These are phyloP conservation scores for Torymus auratus DNA, from an alignment of 2,888 invertebrate genomes.

Conservation along the genomic window DNA sequence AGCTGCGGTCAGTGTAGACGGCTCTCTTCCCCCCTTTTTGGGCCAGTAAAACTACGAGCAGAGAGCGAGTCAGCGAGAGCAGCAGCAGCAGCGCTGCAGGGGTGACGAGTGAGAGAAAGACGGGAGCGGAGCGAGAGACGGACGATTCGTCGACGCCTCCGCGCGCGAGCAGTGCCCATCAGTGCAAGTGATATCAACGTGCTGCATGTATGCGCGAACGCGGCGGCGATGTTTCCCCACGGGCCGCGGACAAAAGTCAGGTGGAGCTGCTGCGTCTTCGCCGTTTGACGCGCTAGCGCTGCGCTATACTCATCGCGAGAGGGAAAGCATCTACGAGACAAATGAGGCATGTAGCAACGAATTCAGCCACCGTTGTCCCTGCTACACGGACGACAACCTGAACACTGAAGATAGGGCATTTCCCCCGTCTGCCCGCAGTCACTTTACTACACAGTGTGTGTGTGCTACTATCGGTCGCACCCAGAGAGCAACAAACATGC, in stretches of 20 bases:
- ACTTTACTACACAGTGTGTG: no score
- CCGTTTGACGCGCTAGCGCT: slow-evolving; percentile 7
- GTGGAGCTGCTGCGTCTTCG: slow-evolving; percentile 30
- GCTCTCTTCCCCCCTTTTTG: neutral
- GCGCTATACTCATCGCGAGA: neutral
- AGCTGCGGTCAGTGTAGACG: no score
- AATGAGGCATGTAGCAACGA: slow-evolving; percentile 26
- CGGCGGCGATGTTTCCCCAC: slow-evolving; percentile 27
- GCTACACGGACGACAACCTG: neutral
- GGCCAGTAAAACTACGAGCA: slow-evolving; percentile 1
- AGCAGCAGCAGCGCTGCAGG: neutral
- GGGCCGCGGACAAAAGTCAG: slow-evolving; percentile 20
- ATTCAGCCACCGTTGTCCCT: neutral
- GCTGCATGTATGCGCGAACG: neutral
- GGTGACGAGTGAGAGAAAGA: no score
- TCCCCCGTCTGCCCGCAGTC: neutral
- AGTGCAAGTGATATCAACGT: neutral
- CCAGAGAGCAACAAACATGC: neutral
- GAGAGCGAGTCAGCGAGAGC: no score
- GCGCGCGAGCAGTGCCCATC: neutral
- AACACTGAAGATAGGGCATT: slow-evolving; percentile 2
- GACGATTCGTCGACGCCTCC: neutral
- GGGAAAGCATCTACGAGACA: neutral
- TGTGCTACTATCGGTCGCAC: no score
- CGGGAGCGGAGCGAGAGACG: neutral